Evolutionary conservation across 2,888 invertebrate species (phyloP).

Genomic region (Sylvicola cinctus): DNA sequence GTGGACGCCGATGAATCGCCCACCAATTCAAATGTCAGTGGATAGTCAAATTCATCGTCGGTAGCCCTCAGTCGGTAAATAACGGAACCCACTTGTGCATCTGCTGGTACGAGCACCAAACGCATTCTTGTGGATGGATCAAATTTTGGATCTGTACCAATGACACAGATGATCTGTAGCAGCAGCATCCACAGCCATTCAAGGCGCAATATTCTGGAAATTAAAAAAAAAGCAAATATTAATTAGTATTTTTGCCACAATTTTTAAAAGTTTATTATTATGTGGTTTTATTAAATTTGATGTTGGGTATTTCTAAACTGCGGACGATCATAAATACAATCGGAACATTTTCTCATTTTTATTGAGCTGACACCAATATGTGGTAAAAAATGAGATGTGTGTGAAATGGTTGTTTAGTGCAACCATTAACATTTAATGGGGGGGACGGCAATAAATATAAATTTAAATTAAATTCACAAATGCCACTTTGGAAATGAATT

Average conservation of each 20-base stretch:
- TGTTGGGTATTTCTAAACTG: no score
- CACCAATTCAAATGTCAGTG: conserved; percentile 57
- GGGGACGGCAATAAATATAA: no score
- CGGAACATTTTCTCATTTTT: no score
- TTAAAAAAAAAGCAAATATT: neutral
- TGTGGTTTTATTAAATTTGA: no score
- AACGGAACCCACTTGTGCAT: conserved; percentile 62
- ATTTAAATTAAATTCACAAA: no score
- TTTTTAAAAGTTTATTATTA: no score
- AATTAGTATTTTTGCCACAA: neutral
- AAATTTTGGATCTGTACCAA: conserved; percentile 53
- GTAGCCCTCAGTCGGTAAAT: conserved; percentile 74
- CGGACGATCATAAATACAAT: no score
- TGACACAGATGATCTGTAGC: conserved; percentile 18
- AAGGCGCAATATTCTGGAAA: conserved; percentile 1
- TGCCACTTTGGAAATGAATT: no score
- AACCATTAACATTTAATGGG: no score
- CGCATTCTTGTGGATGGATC: conserved; percentile 68
- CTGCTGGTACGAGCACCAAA: conserved; percentile 61
- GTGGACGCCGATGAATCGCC: conserved; percentile 53
- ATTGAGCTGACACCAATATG: no score
- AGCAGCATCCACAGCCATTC: conserved; percentile 4
- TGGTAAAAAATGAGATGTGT: no score
- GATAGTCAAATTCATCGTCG: conserved; percentile 75
- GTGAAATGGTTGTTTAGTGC: no score